Percentiles rank a stretch among this genome's conserved stretches.
phyloP scores from a whole-genome alignment of 64 coral and sea anemone species.

The Platygyra sinensis region DNA sequence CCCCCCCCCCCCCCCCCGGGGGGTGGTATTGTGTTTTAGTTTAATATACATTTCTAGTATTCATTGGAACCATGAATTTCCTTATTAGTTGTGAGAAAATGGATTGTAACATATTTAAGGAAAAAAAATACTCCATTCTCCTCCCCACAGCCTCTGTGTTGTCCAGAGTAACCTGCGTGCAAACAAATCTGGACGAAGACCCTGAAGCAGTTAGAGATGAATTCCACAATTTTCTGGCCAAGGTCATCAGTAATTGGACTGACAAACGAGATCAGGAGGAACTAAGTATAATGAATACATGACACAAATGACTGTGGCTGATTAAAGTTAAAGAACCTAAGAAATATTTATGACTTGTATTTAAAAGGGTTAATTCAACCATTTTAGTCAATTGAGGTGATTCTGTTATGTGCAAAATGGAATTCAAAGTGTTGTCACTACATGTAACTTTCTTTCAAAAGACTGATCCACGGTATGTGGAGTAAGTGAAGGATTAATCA shows the following conservation, averaged over 20 bases:
- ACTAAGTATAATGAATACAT: constrained; percentile 97
- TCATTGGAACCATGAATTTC: too few species aligned
- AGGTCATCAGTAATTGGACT: constrained; percentile 90
- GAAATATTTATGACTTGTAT: not conserved
- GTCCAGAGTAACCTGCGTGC: constrained; percentile 73
- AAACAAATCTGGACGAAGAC: constrained; percentile 97
- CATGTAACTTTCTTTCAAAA: too few species aligned
- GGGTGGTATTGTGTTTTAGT: too few species aligned
- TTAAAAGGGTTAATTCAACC: not conserved
- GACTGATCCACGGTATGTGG: too few species aligned
- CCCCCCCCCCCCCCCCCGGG: too few species aligned
- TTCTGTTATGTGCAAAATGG: not conserved
- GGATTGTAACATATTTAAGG: not conserved
- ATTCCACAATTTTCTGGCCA: constrained; percentile 84
- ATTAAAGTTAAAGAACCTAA: not conserved
- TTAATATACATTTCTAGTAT: too few species aligned
- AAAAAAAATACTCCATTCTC: not conserved
- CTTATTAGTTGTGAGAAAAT: too few species aligned
- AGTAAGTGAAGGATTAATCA: too few species aligned
- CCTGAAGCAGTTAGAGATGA: constrained; percentile 87
- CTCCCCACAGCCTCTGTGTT: constrained; percentile 64
- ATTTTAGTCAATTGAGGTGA: not conserved
- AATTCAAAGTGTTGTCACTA: not conserved
- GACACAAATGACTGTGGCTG: not conserved
- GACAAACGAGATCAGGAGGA: constrained; percentile 98